A percentile compares a stretch with the other conserved stretches of the same genome.
These are phyloP conservation scores for Pseudochirops corinnae DNA, from an alignment of 2,797 vertebrate genomes.

Conservation along the genomic window DNA sequence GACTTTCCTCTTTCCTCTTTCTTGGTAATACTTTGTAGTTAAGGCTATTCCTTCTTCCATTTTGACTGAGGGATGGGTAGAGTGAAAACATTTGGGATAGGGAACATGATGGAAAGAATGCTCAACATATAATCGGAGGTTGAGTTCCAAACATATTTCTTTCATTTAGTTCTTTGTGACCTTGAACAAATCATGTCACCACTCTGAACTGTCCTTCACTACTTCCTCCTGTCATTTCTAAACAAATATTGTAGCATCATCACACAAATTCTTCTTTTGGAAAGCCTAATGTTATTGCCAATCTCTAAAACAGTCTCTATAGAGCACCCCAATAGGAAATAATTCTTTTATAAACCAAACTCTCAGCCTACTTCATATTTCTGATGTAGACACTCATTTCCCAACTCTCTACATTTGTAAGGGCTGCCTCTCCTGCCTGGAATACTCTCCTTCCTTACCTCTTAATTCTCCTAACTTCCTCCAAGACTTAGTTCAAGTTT, in stretches of 20 bases:
- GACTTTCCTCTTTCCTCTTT: not conserved
- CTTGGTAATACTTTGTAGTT: not conserved
- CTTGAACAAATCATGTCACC: not conserved
- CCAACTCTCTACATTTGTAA: not conserved
- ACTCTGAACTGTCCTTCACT: too few species aligned
- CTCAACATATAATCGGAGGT: not conserved
- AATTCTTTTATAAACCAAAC: not conserved
- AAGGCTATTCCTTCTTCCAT: not conserved
- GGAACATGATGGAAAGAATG: not conserved
- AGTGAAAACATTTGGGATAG: not conserved
- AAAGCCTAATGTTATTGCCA: not conserved
- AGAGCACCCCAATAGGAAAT: not conserved
- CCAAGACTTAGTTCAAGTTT: not conserved
- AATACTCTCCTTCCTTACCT: not conserved
- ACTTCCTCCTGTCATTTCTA: not conserved
- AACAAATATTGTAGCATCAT: not conserved
- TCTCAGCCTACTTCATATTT: not conserved
- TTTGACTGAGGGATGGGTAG: not conserved
- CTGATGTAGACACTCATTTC: not conserved
- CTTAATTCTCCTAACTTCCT: not conserved
- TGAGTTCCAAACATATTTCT: not conserved
- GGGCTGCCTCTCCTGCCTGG: too few species aligned
- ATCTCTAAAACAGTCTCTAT: not conserved
- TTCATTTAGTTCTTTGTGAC: not conserved
- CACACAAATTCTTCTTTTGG: not conserved